A percentile compares a stretch with the other conserved stretches of the same genome.
These are phyloP conservation scores for Aphelenchoides bicaudatus DNA, from an alignment of 2,888 invertebrate species.

Conservation along the genomic window DNA sequence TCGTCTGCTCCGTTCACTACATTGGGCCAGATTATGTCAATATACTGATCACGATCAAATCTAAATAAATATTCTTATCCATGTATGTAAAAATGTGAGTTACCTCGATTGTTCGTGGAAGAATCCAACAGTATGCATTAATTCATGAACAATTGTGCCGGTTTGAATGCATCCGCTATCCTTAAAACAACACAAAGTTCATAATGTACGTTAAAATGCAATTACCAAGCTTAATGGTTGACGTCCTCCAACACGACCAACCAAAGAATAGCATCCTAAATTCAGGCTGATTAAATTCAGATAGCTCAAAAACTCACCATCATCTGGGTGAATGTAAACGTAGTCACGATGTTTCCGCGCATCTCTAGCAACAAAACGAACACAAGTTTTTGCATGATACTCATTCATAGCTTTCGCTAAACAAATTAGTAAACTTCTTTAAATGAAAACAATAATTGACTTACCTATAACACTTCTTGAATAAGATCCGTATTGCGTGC, in stretches of 20 bases:
- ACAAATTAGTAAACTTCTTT: no score
- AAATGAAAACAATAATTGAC: no score
- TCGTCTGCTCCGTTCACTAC: constrained; percentile 61
- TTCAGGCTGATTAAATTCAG: neutral
- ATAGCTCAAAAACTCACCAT: constrained; percentile 62
- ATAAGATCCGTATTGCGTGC: constrained; percentile 55
- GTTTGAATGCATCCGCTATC: constrained; percentile 58
- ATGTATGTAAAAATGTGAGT: neutral
- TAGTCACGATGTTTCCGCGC: constrained; percentile 63
- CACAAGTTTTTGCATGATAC: constrained; percentile 68
- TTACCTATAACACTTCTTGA: constrained; percentile 56
- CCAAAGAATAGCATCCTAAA: constrained; percentile 34
- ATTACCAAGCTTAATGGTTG: constrained; percentile 52
- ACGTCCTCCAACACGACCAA: constrained; percentile 29
- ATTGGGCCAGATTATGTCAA: constrained; percentile 61
- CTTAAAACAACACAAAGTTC: no score
- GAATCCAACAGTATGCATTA: constrained; percentile 60
- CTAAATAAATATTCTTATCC: constrained; percentile 40
- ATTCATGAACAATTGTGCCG: constrained; percentile 50
- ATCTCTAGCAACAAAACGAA: constrained; percentile 58
- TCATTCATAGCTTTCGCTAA: constrained; percentile 63
- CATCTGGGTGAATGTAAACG: constrained; percentile 66
- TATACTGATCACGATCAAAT: constrained; percentile 63
- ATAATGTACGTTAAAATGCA: no score
- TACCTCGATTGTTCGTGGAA: constrained; percentile 59